Evolutionary conservation across 1,140 invertebrate species (phyloP), one percentile per base, ranked within the genome.

Genomic region (Nephila pilipes): DNA sequence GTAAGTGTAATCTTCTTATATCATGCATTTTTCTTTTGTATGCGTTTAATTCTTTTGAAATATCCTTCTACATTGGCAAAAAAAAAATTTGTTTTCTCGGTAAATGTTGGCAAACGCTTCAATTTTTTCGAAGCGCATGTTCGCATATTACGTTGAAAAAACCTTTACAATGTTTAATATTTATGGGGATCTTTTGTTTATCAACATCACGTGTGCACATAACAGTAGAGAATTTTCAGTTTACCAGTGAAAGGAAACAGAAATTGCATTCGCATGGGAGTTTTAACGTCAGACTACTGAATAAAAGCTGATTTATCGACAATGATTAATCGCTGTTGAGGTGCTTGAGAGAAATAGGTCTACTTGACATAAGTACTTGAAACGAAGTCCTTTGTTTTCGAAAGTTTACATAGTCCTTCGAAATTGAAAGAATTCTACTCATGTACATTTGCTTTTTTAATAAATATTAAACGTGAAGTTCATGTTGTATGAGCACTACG

Each of bases 271-370:
- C 18, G 69, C 29, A 75, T 25, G 32, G 16, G 25, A 75, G 29
- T 75, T 75, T 75, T 75, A 75, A 75, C 65, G 65, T 75, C 69
- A 75, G 69, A 36, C 69, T 75, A 75, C 69, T 75, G 69, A 32
- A 75, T 75, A 75, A 75, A 75, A 32, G 69, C 69, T 75, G 69
- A 75, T 75, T 75, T 75, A 75, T 75, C 65, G 29, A 75, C 65
- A 75, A 75, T 36, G 69, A 75, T 75, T 75, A 75, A 75, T 75
- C 69, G 69, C 29, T 75, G 29, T 29, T 32, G n/a, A 29, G 65
- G 65, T 32, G 25, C 29, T 75, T 75, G 69, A 32, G 29, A 36
- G 69, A 75, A 75, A 75, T 75, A 75, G 69, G 29, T 32, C 69
- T 36, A 18, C 29, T 32, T 32, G 69, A 75, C 69, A 75, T 5